Evolutionary conservation across 2,888 invertebrate species (phyloP), one percentile per base, ranked within the genome.

Genomic region (Mythimna lalbum): DNA sequence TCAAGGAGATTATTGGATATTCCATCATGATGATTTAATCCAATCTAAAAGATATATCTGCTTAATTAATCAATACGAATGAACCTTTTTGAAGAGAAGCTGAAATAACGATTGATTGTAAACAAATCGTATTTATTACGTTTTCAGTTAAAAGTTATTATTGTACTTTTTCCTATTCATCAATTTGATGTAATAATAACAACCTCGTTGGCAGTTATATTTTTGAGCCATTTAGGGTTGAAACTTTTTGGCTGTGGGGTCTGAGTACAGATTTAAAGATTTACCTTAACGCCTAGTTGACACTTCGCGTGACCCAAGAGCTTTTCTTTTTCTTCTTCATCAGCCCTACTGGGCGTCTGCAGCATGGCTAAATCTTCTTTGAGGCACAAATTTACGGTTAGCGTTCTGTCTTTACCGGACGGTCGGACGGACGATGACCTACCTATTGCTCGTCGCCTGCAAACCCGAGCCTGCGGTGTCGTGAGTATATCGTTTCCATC

Each of bases 1-100:
- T 62, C 74, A 73, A 21, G 50, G 19, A 36, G 33, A 52, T 73
- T 61, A 73, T 52, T 61, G 50, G 61, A 57, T 61, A 50, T 49
- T 43, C 27, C 33, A 47, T 57, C 66, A 23, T 36, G 19, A 39
- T 21, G 36, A 39, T 61, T 59, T 59, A 72, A 60, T 49, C 17
- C 23, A n/a, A 47, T 63, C n/a, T 27, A 31, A 62, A 43, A 49
- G 72, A 27, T 71, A 63, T 36, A 36, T 49, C 52, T 59, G 23
- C n/a, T 49, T 33, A 63, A 64, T 73, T 61, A 73, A 73, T 56
- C 50, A 73, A 14, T 19, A 27, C 23, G 5, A 73, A 55, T 27
- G 6, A 50, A 52, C 21, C 33, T 36, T 31, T 65, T 33, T 55
- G n/a, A 56, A 33, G 6, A 55, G 12, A 33, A 27, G 19, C 19